These are phyloP conservation scores for Epinephelus moara DNA, from an alignment of 2,113 vertebrate genomes.

Conservation along the genomic window DNA sequence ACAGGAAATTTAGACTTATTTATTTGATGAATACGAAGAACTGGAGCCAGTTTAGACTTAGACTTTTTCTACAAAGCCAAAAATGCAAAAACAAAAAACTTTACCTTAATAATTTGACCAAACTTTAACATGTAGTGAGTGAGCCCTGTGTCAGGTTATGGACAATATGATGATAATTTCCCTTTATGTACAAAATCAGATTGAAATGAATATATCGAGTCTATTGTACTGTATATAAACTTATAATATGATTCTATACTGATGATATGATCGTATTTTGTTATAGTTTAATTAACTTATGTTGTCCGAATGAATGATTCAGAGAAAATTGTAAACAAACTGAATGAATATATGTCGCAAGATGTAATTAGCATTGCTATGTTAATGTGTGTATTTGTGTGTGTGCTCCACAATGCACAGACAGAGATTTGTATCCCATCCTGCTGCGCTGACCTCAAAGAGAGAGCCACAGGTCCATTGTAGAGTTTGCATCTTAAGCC, in stretches of 20 bases:
- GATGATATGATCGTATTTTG: not conserved
- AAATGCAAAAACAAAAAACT: not conserved
- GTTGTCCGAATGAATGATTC: not conserved
- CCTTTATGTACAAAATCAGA: not conserved
- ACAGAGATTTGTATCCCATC: slow-evolving; percentile 48
- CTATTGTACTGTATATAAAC: not conserved
- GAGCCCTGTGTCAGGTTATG: not conserved
- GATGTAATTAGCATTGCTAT: not conserved
- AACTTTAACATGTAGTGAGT: not conserved
- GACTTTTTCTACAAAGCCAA: not conserved
- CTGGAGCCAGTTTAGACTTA: not conserved
- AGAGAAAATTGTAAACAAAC: not conserved
- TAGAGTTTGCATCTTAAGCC: slow-evolving; percentile 75
- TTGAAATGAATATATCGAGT: not conserved
- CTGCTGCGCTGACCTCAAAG: slow-evolving; percentile 70
- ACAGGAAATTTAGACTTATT: slow-evolving; percentile 10
- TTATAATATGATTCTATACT: not conserved
- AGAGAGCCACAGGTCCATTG: slow-evolving; percentile 67
- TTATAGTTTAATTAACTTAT: no score
- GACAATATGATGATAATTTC: not conserved
- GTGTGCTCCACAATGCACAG: slow-evolving; percentile 33
- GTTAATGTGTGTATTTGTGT: slow-evolving; percentile 10
- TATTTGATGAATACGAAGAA: not conserved
- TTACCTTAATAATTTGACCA: no score
- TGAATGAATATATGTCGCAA: not conserved